These are phyloP conservation scores for Lophotis ruficrista DNA, from an alignment of 2,113 vertebrate species.

Conservation along the genomic window DNA sequence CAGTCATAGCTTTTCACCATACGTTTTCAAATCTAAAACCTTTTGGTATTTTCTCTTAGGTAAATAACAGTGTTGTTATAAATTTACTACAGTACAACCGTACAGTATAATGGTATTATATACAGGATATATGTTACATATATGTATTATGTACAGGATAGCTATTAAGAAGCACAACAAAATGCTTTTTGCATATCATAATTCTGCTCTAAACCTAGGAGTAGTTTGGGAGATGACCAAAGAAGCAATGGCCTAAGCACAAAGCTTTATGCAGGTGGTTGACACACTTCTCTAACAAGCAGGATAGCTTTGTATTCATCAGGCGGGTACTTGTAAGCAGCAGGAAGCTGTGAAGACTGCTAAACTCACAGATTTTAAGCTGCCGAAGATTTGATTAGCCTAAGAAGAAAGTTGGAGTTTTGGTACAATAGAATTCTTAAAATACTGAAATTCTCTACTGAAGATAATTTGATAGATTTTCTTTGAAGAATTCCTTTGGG, in stretches of 20 bases:
- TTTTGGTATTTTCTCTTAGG: background rate
- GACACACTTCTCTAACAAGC: background rate
- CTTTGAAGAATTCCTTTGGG: background rate
- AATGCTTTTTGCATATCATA: background rate
- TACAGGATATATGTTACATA: background rate
- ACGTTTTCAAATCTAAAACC: background rate
- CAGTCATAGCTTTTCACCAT: background rate
- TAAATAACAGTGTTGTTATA: background rate
- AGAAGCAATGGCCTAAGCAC: background rate
- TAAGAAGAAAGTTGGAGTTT: background rate
- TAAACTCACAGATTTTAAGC: background rate
- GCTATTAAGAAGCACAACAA: background rate
- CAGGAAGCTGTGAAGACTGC: background rate
- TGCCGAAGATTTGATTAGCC: background rate
- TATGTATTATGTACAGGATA: background rate
- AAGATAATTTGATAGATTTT: background rate
- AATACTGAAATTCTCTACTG: background rate
- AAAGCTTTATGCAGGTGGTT: background rate
- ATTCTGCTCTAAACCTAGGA: background rate
- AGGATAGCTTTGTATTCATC: background rate
- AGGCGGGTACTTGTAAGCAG: background rate
- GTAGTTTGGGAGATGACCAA: background rate
- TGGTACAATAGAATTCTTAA: background rate
- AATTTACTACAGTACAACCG: background rate
- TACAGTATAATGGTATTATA: background rate